phyloP scores from a whole-genome alignment of 2,888 invertebrate species.

The Aporophyla nigra region DNA sequence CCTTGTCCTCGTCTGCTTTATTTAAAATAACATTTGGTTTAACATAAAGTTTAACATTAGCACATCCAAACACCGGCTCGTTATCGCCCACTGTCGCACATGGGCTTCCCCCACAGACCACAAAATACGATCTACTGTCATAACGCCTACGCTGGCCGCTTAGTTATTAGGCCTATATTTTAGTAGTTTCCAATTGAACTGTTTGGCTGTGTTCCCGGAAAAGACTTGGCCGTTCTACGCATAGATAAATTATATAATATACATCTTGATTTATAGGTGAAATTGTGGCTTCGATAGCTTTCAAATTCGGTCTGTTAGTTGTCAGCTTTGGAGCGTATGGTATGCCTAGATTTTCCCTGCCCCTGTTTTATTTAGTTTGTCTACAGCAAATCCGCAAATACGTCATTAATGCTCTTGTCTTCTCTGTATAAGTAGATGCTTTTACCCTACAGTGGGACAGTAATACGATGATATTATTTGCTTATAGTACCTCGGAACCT shows the following conservation, averaged over 20 bases:
- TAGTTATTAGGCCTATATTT: constrained; percentile 22
- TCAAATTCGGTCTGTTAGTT: background rate
- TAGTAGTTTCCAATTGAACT: constrained; percentile 10
- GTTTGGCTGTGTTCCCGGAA: constrained; percentile 28
- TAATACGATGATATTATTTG: background rate
- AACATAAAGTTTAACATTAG: constrained; percentile 19
- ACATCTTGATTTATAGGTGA: too few species aligned
- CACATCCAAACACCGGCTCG: constrained; percentile 5
- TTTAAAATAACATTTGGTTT: constrained; percentile 6
- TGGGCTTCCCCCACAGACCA: constrained; percentile 37
- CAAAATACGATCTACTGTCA: constrained; percentile 36
- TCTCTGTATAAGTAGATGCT: background rate
- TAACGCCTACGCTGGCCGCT: constrained; percentile 24
- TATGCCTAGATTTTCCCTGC: background rate
- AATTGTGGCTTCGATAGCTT: background rate
- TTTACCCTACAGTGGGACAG: background rate
- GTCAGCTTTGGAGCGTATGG: too few species aligned
- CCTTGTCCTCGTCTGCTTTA: constrained; percentile 37
- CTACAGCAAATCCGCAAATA: background rate
- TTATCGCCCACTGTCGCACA: constrained; percentile 29
- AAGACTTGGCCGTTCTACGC: background rate
- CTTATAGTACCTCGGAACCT: too few species aligned
- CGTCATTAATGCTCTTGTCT: background rate
- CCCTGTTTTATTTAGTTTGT: too few species aligned
- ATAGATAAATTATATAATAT: background rate